Evolutionary conservation across 2,888 invertebrate genomes (phyloP), one percentile per base, ranked within the genome.

Genomic region (Macroteleia sp.): DNA sequence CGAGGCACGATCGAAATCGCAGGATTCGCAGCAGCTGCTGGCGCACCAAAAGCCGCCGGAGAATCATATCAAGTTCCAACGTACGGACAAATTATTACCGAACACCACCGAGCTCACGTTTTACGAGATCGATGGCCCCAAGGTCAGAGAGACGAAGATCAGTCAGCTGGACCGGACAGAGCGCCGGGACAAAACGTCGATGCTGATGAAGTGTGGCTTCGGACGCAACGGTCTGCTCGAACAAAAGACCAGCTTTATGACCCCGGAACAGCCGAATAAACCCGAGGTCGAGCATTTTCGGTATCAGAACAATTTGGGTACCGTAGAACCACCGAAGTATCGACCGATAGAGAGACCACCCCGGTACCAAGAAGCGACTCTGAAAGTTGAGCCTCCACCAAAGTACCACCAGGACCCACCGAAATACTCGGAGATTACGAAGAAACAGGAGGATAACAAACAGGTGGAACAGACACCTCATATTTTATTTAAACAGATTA

Each of bases 41-140:
- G 83, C 87, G 64, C 89, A 89, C 69, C 87, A 90, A 16, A 86
- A 84, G 73, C 62, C 82, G 54, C 86, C 87, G 36, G 86, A 77
- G 74, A 83, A 85, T 20, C 86, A 87, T 32, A 66, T 76, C 44
- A 90, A 88, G 62, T 80, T 81, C 57, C 85, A 88, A 76, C 85
- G 85, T 36, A 61, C 80, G 10, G 62, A 89, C 22, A 88, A 86
- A 78, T 59, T 76, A 42, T 16, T 77, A 30, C 74, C 71, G 9
- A 73, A 56, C 75, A 82, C 85, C 34, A 87, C 87, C 36, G 89
- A 90, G 69, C 81, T 89, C 61, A 87, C 86, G 10, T 90, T 89
- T 69, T 90, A 90, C 79, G 89, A 89, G 81, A 89, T 89, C 79
- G 90, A 90, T 32, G 86, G 87, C 34, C 87, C 87, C 2, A 86